Evolutionary conservation across 2,113 vertebrate genomes (phyloP), one percentile per base, ranked within the genome.

Genomic region (Platanista minor): DNA sequence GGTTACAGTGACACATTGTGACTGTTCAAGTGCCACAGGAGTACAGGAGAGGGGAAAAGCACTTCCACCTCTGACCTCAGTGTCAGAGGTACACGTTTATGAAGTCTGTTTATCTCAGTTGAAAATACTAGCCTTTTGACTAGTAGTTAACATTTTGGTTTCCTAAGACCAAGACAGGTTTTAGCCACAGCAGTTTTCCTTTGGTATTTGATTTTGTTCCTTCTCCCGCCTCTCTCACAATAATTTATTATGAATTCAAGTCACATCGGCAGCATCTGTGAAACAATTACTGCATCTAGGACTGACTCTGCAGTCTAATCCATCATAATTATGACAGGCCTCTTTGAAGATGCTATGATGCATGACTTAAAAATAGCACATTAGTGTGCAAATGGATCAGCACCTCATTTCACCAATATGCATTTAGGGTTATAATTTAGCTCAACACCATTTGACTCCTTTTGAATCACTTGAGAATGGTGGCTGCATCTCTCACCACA

Each of bases 271-370:
- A 98, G 99, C 99, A 99, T 99, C 99, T 99, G 99, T 97, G 98
- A 99, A 99, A 99, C 98, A 99, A 99, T 99, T 98, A 99, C 98
- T 98, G 98, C 97, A 98, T 82, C 98, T 89, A 98, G 98, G 98
- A 98, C 98, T 98, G 98, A 99, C 98, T 98, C 98, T 96, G 98
- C 99, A 99, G 99, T 98, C 98, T 99, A 99, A 99, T 99, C 99
- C 98, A 99, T 99, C 99, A 99, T 99, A 99, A 99, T 99, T 99
- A 99, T 98, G 98, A 99, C 98, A 98, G 97, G 98, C 97, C 98
- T 99, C 98, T 98, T 98, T 99, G 98, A 99, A 99, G 99, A 99
- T 97, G 98, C 98, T 96, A 94, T 12, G 87, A 98, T 98, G 98
- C 96, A 83, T 98, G 98, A 98, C 98, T 98, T 98, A 98, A 98